Evolutionary conservation across 2,113 vertebrate species (phyloP).

Genomic region (Grammomys dolichurus): DNA sequence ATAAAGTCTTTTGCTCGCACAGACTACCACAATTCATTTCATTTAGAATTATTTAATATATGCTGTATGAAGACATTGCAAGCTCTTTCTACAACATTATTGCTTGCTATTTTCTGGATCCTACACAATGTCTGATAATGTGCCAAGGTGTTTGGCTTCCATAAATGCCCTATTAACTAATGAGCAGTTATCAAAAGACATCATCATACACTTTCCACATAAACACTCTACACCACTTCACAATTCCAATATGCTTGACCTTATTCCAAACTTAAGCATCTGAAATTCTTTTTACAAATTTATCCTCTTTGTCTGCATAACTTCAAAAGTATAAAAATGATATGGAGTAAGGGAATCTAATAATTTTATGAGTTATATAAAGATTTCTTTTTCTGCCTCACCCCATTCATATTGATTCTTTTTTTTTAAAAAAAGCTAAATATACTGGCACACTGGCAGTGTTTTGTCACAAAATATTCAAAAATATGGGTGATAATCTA

Average conservation of each 20-base stretch:
- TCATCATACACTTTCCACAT: slow-evolving; percentile 21
- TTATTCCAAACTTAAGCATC: slow-evolving; percentile 33
- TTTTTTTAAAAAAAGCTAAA: not conserved
- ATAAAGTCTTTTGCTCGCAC: not conserved
- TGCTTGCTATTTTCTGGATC: slow-evolving; percentile 18
- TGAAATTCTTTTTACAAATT: slow-evolving; percentile 33
- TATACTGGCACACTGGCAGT: not conserved
- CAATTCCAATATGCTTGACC: not conserved
- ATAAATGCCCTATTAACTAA: slow-evolving; percentile 16
- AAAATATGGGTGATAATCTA: slow-evolving; percentile 15
- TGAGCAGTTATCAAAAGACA: slow-evolving; percentile 53
- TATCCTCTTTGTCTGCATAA: slow-evolving; percentile 45
- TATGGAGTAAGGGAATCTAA: not conserved
- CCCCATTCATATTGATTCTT: slow-evolving; percentile 16
- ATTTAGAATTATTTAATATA: not conserved
- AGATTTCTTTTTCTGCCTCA: not conserved
- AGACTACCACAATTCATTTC: not conserved
- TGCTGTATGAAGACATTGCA: not conserved
- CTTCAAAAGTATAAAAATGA: slow-evolving; percentile 50
- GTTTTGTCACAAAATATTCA: not conserved
- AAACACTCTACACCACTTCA: slow-evolving; percentile 22
- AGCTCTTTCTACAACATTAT: not conserved
- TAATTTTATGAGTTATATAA: slow-evolving; percentile 37
- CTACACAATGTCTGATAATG: not conserved
- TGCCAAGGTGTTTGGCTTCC: not conserved